Evolutionary conservation across 2,888 invertebrate genomes (phyloP).

Genomic region (Mythimna albipuncta): DNA sequence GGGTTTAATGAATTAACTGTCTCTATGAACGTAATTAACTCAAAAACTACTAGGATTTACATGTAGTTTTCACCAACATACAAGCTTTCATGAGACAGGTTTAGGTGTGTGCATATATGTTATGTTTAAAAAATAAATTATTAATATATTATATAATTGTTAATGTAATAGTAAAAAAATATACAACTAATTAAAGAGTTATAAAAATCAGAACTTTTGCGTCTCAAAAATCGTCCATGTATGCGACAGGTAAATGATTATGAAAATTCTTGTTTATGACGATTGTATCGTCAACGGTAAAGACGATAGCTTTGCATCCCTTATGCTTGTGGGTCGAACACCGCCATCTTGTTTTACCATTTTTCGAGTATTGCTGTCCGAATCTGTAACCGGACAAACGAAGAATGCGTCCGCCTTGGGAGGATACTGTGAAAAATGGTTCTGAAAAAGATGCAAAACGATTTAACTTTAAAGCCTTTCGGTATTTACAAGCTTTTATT

Average conservation of each 20-base stretch:
- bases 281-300: not conserved
- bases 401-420: not conserved
- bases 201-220: not conserved
- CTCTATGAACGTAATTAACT: too few relatives aligned
- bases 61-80: too few relatives aligned
- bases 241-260: not conserved
- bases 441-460: not conserved
- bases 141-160: too few relatives aligned
- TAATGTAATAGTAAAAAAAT: not conserved
- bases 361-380: not conserved
- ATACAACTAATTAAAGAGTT: not conserved
- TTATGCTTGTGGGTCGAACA: not conserved
- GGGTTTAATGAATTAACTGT: too few relatives aligned
- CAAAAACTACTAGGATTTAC: too few relatives aligned
- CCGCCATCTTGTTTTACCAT: conserved; percentile 2
- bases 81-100: too few relatives aligned
- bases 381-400: conserved; percentile 3
- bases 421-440: not conserved
- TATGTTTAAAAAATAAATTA: too few relatives aligned
- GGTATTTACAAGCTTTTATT: too few relatives aligned
- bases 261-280: not conserved
- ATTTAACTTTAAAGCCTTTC: not conserved
- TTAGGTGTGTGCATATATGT: too few relatives aligned
- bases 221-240: not conserved
- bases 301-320: not conserved